A percentile compares a stretch with the other conserved stretches of the same genome.
Evolutionary conservation across 2,113 vertebrate species (phyloP).

Genomic region (Rattus rattus): DNA sequence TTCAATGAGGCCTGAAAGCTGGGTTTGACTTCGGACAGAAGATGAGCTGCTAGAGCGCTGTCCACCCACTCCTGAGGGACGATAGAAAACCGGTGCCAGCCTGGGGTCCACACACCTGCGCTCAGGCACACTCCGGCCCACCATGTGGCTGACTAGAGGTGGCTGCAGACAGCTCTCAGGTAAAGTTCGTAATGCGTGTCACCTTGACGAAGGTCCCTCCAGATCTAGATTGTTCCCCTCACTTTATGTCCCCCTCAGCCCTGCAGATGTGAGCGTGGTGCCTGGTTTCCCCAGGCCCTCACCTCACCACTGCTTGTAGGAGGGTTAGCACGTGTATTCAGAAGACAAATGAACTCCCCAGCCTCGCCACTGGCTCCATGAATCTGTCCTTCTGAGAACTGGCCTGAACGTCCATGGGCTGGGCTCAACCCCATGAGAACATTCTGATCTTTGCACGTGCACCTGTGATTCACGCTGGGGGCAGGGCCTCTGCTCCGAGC

Average conservation of each 20-base stretch:
- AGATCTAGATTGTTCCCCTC: accelerated
- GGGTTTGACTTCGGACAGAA: neutral
- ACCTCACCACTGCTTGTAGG: too few relatives aligned
- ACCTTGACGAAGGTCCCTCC: neutral
- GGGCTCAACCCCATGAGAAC: neutral
- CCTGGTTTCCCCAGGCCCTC: too few relatives aligned
- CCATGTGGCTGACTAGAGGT: neutral
- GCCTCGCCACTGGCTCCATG: neutral
- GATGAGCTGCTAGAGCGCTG: accelerated
- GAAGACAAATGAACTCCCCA: neutral
- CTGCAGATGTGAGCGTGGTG: accelerated
- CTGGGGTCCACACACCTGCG: too few relatives aligned
- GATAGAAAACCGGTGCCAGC: too few relatives aligned
- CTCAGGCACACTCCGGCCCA: neutral
- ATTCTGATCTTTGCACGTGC: accelerated
- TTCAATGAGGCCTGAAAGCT: neutral
- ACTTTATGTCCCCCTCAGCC: accelerated
- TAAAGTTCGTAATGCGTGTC: accelerated
- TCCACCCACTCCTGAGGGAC: accelerated
- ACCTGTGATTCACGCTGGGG: neutral
- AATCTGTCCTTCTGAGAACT: neutral
- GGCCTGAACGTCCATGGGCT: accelerated
- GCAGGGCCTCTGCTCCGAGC: neutral
- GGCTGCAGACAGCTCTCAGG: neutral
- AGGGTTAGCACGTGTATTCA: too few relatives aligned